Base-by-base conservation (phyloP, 2,888 invertebrate species). In the Lottia scabra region DNA sequence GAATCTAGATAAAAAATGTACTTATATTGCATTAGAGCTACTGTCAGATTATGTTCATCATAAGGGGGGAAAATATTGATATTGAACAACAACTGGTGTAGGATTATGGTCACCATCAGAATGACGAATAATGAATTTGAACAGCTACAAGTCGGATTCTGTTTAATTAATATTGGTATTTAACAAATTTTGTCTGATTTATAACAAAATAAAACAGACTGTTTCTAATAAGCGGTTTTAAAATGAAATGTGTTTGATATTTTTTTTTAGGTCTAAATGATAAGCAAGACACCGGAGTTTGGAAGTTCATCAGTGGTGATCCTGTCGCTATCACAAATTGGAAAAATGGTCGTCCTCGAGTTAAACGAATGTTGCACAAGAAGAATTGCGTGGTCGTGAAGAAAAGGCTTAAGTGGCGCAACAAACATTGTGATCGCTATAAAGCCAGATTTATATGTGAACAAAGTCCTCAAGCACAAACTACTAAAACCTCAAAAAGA, bases 351-450 rank as follows among this genome's bases (percentile, higher is more conserved):
- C 82, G 80, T 67, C 87, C 87, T 0, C 78, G 85, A 30, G 79
- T 80, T 16, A 79, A 82, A 67, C 74, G 84, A 8, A 80, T 68
- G 43, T 69, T 78, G 8, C 78, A 81, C 70, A 81, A 77, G 75
- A 85, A 85, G 77, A 84, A 84, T 75, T 88, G 88, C 80, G 87
- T 87, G 0, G 79, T 87, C 67, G 87, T 88, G 16, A 83, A 84
- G 67, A 82, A 83, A 67, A 80, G 80, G 48, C 68, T 78, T 15
- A 83, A 84, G 46, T 87, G 86, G 87, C 82, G 83, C 72, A 87
- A 87, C 78, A 86, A 86, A 74, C 80, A 82, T 23, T 88, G 88
- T 77, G 83, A 85, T 77, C 84, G 82, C 65, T 80, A 82, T 48
- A 82, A 77, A 70, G 83, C 87, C 64, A 81, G 83, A 72, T 86